Evolutionary conservation across 2,888 invertebrate genomes (phyloP).

Genomic region (Tridacna gigas): DNA sequence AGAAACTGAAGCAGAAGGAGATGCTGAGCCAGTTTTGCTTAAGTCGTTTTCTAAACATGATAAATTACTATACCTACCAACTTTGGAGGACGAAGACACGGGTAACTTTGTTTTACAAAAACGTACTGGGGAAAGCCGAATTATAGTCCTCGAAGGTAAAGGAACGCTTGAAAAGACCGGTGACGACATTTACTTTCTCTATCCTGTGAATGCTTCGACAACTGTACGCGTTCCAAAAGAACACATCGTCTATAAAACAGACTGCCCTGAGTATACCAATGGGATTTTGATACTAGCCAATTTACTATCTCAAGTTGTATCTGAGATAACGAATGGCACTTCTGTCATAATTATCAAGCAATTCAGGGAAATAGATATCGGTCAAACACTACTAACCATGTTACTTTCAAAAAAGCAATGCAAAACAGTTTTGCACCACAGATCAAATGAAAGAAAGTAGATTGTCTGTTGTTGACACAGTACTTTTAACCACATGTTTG

Average conservation of each 20-base stretch:
- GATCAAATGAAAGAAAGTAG: too few species aligned
- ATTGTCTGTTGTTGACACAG: too few species aligned
- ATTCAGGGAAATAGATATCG: background rate
- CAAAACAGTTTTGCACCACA: too few species aligned
- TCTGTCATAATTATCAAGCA: constrained; percentile 1
- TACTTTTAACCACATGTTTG: too few species aligned
- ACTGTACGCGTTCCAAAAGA: constrained; percentile 4
- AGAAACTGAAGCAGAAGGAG: too few species aligned
- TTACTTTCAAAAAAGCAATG: background rate
- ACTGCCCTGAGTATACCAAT: background rate
- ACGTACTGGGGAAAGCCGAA: background rate
- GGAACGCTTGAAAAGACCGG: background rate
- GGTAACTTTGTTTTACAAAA: background rate
- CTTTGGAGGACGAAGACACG: background rate
- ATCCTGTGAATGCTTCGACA: constrained; percentile 9
- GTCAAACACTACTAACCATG: background rate
- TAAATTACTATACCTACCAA: background rate
- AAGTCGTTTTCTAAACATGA: background rate
- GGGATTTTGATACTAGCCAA: background rate
- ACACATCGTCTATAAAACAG: background rate
- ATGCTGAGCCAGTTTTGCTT: background rate
- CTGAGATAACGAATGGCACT: background rate
- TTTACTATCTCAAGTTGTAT: background rate
- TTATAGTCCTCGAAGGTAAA: constrained; percentile 4
- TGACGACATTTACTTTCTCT: background rate